phyloP scores from a whole-genome alignment of 2,797 vertebrate genomes.

The Spondyliosoma cantharus region DNA sequence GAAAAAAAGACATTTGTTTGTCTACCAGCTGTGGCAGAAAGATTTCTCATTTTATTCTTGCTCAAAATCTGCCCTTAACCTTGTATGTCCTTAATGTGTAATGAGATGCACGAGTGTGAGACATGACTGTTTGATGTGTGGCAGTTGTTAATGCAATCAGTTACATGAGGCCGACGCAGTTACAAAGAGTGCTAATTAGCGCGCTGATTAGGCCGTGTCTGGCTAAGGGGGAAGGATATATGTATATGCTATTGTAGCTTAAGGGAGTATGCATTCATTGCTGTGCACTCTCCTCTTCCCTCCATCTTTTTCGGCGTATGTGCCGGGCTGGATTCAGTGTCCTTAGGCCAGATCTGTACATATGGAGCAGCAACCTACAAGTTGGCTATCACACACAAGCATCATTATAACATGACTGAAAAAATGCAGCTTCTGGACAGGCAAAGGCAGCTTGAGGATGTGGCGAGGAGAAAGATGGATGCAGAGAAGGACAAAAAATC shows the following conservation, averaged over 20 bases:
- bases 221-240: constrained; percentile 67
- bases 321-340: constrained; percentile 35
- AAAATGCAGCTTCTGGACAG: constrained; percentile 39
- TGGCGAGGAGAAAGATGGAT: neutral
- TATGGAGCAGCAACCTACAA: constrained; percentile 43
- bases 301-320: constrained; percentile 31
- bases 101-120: constrained; percentile 71
- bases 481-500: neutral
- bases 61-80: constrained; percentile 64
- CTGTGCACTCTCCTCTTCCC: constrained; percentile 19
- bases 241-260: constrained; percentile 58
- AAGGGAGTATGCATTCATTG: constrained; percentile 51
- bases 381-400: constrained; percentile 43
- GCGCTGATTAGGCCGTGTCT: constrained; percentile 75
- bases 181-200: constrained; percentile 77
- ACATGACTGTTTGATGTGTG: constrained; percentile 75
- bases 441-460: constrained; percentile 16
- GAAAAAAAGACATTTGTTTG: constrained; percentile 48
- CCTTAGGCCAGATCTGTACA: constrained; percentile 53
- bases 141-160: constrained; percentile 80
- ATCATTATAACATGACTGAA: constrained; percentile 47
- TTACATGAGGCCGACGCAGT: constrained; percentile 68
- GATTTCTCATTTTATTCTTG: constrained; percentile 45
- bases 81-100: constrained; percentile 69
- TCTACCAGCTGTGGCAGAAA: constrained; percentile 53